These are phyloP conservation scores for Origma solitaria DNA, from an alignment of 2,113 vertebrate genomes.

Conservation along the genomic window DNA sequence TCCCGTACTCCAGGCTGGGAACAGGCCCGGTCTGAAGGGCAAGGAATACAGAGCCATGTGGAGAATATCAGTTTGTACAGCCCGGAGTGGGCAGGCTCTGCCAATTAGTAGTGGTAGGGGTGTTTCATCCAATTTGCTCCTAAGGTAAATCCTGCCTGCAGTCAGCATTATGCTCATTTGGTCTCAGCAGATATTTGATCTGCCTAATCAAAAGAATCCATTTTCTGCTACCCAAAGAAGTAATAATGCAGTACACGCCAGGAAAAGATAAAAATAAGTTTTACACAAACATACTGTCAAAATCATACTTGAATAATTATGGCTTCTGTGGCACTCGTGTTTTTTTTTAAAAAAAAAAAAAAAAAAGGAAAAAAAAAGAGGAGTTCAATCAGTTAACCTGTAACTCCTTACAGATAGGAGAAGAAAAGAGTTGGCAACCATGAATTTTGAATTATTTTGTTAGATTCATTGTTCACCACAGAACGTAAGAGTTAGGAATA, in stretches of 20 bases:
- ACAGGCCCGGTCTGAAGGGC: not conserved
- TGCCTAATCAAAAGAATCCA: constrained; percentile 30
- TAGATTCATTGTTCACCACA: not conserved
- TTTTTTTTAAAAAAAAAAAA: not conserved
- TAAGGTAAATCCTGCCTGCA: constrained; percentile 25
- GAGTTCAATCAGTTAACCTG: not conserved
- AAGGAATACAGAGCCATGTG: not conserved
- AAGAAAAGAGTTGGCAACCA: not conserved
- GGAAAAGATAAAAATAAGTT: not conserved
- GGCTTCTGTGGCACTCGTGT: not conserved
- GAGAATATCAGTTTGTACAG: not conserved
- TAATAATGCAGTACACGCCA: not conserved
- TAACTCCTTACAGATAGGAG: not conserved
- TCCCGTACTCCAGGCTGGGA: not conserved
- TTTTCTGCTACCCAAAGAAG: not conserved
- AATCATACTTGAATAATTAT: not conserved
- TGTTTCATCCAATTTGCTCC: not conserved
- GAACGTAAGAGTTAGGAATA: not conserved
- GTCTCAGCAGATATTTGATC: constrained; percentile 27
- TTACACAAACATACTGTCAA: not conserved
- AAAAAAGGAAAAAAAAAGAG: not conserved
- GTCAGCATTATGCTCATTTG: not conserved
- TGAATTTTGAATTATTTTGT: not conserved
- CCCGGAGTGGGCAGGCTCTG: not conserved
- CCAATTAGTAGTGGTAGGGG: not conserved